Evolutionary conservation across 2,113 vertebrate species (phyloP), one percentile per base, ranked within the genome.

Genomic region (Corynorhinus townsendii): DNA sequence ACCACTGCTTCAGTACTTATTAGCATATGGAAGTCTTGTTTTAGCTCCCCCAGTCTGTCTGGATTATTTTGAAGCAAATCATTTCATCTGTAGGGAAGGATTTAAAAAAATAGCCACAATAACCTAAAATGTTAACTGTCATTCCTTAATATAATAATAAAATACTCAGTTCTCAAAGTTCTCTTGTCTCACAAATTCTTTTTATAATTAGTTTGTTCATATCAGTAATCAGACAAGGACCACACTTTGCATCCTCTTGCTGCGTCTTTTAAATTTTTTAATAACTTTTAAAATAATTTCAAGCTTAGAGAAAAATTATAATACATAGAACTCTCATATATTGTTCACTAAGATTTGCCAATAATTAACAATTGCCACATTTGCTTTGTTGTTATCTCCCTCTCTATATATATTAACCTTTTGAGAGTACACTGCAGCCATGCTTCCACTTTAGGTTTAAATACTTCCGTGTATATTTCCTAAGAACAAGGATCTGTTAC

Each of bases 201-300:
- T 35, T 86, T 92, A 16, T 62, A 69, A 84, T 84, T 81, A 40
- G 11, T 82, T 54, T 86, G 35, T 89, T 90, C 69, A 80, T 62
- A n/a, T 88, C n/a, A 83, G 38, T 88, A 30, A 79, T 62, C 81
- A 88, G 17, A 90, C 38, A 75, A 54, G 26, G 20, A 66, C 17
- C 33, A 35, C 30, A 24, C 10, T 4, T 89, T 89, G n/a, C 54
- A 52, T 79, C 85, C 33, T 14, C 47, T 59, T 75, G 91, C 43
- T 45, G 10, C 24, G 28, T 45, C 47, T 86, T 81, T 69, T 87
- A 40, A 71, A 38, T 68, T 89, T 89, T 43, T 59, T 79, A 75
- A 72, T 75, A 79, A 43, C 66, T 83, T 84, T 93, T 33, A 72
- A 94, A 72, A 22, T 93, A 52, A 95, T 89, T 73, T 45, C 26